Percentiles rank a stretch among this genome's conserved stretches.
phyloP scores from a whole-genome alignment of 53 echinoderm and acorn worm species.

The Crossaster papposus region DNA sequence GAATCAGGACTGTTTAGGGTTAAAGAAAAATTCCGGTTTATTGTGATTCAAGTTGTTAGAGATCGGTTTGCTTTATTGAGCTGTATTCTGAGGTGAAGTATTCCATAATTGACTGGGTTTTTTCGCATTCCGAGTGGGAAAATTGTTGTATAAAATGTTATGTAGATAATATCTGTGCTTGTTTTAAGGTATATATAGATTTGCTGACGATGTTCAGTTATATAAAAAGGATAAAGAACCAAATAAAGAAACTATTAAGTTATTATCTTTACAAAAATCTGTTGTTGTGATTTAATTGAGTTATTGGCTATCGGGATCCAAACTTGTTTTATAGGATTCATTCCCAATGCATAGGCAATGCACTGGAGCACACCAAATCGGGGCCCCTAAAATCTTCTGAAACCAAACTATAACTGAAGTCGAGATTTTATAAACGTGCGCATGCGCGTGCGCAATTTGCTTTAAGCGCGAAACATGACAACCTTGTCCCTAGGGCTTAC shows the following conservation, averaged over 20 bases:
- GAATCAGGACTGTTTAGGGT: too few species aligned
- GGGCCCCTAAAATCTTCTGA: too few species aligned
- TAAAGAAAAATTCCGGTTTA: too few species aligned
- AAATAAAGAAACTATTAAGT: conserved; percentile 6
- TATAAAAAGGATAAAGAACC: neutral
- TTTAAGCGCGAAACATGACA: neutral
- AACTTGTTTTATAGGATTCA: too few species aligned
- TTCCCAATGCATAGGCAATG: too few species aligned
- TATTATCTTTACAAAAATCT: neutral
- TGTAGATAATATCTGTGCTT: neutral
- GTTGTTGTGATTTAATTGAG: neutral
- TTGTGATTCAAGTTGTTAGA: neutral
- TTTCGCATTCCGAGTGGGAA: neutral
- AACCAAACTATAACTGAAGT: neutral
- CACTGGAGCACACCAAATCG: too few species aligned
- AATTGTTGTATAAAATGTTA: neutral
- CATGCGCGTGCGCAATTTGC: neutral
- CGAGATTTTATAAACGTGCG: neutral
- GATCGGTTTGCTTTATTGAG: neutral
- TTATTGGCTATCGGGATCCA: too few species aligned
- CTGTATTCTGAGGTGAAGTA: neutral
- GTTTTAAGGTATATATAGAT: neutral
- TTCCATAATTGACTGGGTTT: neutral
- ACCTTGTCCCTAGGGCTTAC: too few species aligned
- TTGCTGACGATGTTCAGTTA: neutral